These are phyloP conservation scores for Nipponia nippon DNA, from an alignment of 2,113 vertebrate genomes.

Conservation along the genomic window DNA sequence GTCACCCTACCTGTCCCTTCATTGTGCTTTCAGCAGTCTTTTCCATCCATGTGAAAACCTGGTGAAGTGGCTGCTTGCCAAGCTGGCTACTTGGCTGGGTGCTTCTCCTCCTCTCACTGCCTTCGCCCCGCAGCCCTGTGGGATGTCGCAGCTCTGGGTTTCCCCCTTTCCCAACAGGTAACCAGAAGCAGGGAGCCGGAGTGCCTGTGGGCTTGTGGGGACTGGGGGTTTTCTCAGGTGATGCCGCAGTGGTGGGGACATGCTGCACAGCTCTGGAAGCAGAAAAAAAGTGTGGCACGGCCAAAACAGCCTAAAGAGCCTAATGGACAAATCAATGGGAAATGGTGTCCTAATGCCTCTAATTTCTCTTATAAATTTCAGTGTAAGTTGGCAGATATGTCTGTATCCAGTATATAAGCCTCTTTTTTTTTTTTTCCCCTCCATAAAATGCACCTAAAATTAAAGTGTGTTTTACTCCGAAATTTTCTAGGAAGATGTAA, in stretches of 20 bases:
- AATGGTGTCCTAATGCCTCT: not conserved
- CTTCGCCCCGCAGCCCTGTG: rapidly evolving
- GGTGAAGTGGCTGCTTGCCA: not conserved
- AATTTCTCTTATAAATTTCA: not conserved
- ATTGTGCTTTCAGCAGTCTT: not conserved
- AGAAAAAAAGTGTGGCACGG: not conserved
- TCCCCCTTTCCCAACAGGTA: not conserved
- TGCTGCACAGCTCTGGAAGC: not conserved
- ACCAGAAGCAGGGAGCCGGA: not conserved
- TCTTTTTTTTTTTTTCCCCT: not conserved
- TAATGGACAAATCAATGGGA: not conserved
- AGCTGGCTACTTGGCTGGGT: rapidly evolving
- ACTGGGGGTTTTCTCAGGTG: not conserved
- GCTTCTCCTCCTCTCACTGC: not conserved
- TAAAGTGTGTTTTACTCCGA: not conserved
- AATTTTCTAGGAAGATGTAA: not conserved
- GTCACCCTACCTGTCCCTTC: not conserved
- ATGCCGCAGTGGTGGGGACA: rapidly evolving
- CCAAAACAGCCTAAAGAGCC: not conserved
- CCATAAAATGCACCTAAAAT: not conserved
- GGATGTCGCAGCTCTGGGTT: not conserved
- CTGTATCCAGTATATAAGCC: not conserved
- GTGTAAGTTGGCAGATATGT: not conserved
- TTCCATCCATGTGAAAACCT: not conserved
- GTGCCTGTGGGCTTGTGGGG: not conserved